A percentile compares a stretch with the other conserved stretches of the same genome.
phyloP scores from a whole-genome alignment of 2,113 vertebrate species.

The Takifugu flavidus region DNA sequence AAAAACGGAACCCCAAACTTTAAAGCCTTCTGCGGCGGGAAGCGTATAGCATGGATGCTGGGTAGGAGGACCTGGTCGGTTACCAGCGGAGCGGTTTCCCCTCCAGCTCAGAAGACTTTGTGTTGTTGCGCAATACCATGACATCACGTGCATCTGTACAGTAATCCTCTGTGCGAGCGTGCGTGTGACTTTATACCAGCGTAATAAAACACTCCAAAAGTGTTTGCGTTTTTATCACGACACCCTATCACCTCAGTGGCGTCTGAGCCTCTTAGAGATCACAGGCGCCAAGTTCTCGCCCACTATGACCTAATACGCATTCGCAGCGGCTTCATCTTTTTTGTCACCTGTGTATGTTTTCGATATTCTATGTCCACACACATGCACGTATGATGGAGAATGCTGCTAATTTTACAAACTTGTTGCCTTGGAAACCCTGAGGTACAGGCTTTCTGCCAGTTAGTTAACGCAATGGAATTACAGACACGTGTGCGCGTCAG shows the following conservation, averaged over 20 bases:
- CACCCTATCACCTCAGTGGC: constrained; percentile 15
- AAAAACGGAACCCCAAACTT: no score
- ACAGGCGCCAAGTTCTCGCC: constrained; percentile 11
- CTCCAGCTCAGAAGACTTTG: constrained; percentile 2
- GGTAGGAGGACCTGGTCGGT: constrained; percentile 8
- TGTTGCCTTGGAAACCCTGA: constrained; percentile 66
- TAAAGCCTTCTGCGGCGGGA: no score
- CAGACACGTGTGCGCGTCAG: constrained; percentile 38
- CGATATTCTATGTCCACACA: neutral
- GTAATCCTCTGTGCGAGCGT: constrained; percentile 4
- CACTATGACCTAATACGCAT: no score
- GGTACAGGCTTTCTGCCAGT: constrained; percentile 40
- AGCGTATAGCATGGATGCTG: constrained; percentile 23
- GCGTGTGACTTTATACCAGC: constrained; percentile 1
- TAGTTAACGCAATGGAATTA: constrained; percentile 57
- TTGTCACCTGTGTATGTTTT: neutral
- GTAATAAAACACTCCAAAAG: constrained; percentile 24
- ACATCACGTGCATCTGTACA: constrained; percentile 14
- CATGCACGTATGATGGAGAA: constrained; percentile 8
- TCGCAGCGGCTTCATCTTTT: neutral
- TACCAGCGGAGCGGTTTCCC: neutral
- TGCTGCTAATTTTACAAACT: constrained; percentile 47
- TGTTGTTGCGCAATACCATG: neutral
- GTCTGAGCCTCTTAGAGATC: constrained; percentile 18
- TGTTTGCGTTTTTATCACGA: constrained; percentile 25